Conservation (phyloP, 2,113 vertebrate species). For the Labeo catla region DNA sequence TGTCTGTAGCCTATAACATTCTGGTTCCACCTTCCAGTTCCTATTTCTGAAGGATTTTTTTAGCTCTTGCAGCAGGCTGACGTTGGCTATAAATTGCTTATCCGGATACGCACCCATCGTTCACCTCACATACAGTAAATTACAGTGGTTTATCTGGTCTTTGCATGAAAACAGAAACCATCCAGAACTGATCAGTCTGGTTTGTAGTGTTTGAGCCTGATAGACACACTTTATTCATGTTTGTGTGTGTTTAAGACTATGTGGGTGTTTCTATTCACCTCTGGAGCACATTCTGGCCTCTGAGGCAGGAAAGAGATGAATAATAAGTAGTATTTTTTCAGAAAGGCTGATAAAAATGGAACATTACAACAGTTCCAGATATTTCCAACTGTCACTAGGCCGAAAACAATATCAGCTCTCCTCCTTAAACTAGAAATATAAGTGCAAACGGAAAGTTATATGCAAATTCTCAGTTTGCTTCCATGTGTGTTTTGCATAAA, state of each 20-base stretch:
- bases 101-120: neutral
- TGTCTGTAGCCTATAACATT: neutral
- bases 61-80: slow-evolving; percentile 17
- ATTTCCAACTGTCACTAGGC: neutral
- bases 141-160: neutral
- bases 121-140: neutral
- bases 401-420: neutral
- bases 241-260: neutral
- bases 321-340: neutral
- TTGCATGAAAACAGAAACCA: neutral
- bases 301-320: slow-evolving; percentile 11
- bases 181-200: neutral
- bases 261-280: slow-evolving; percentile 7
- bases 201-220: neutral
- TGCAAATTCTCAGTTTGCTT: neutral
- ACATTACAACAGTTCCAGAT: neutral
- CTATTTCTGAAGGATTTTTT: slow-evolving; percentile 24
- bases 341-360: slow-evolving; percentile 2
- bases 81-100: neutral
- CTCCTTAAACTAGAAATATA: neutral
- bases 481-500: neutral
- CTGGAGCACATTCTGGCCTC: neutral
- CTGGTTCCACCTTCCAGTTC: neutral
- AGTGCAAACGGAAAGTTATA: neutral
- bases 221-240: neutral